phyloP scores from a whole-genome alignment of 2,797 vertebrate genomes.

The Sebastes hubbsi region DNA sequence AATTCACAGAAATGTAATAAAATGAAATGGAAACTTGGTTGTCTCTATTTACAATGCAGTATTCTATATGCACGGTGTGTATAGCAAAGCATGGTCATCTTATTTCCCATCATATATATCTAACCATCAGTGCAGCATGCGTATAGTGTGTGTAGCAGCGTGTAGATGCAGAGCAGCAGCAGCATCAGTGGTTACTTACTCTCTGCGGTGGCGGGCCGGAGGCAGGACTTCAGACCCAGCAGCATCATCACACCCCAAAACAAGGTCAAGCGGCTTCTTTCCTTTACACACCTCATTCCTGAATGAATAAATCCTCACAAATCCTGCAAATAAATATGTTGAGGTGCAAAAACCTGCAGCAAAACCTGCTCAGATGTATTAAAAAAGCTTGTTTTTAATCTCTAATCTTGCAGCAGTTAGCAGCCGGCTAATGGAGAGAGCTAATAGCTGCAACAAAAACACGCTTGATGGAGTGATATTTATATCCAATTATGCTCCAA shows the following conservation, averaged over 20 bases:
- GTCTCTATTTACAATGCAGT: too few species aligned
- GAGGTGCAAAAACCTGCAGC: conserved; percentile 27
- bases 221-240: conserved; percentile 86
- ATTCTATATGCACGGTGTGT: too few species aligned
- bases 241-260: conserved; percentile 87
- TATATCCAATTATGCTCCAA: too few species aligned
- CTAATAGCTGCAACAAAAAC: conserved; percentile 64
- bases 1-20: too few species aligned
- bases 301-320: conserved; percentile 59
- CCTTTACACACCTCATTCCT: conserved; percentile 91
- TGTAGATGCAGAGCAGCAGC: background rate
- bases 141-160: conserved; percentile 25
- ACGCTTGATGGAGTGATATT: background rate
- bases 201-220: conserved; percentile 90
- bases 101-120: background rate
- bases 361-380: conserved; percentile 8
- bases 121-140: background rate
- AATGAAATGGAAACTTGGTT: too few species aligned
- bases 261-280: conserved; percentile 90
- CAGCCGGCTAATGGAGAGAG: conserved; percentile 69
- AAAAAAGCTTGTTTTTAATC: conserved; percentile 38
- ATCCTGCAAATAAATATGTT: conserved; percentile 42
- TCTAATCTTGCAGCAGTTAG: conserved; percentile 61
- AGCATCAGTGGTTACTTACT: conserved; percentile 77
- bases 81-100: too few species aligned